Evolutionary conservation across 2,797 vertebrate species (phyloP), one percentile per base, ranked within the genome.

Genomic region (Parauchenoglanis punctatus): DNA sequence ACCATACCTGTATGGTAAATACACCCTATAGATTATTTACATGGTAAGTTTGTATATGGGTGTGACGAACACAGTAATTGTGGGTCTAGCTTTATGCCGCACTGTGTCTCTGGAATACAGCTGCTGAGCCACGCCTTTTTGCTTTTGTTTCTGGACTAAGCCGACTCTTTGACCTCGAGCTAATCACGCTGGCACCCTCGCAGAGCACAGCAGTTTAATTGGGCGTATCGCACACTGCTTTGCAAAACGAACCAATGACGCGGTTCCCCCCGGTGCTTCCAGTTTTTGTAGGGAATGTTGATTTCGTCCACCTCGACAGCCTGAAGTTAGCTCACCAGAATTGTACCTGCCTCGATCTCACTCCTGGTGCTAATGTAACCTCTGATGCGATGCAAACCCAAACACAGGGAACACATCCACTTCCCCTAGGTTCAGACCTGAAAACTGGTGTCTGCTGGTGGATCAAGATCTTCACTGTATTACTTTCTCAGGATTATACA

Each of bases 321-420:
- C 67, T 65, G 76, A 85, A 59, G 35, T 83, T 20, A 63, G 59
- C 70, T 80, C 59, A 7, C 91, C 90, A 78, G 63, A 76, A 70
- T 90, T 87, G 89, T 87, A 87, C 54, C 92, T 92, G 86, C 88
- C 89, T 90, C 87, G 31, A 92, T 92, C 93, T 91, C 46, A 10
- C 46, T 49, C 8, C 8, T 91, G 93, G 94, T 90, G 91, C 92
- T 92, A 90, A 87, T n/a, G 91, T 91, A 89, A 90, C 90, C 89
- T 91, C 87, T 88, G 90, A 92, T 91, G 90, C 85, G 88, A 85
- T 49, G 54, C 75, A 28, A 59, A 83, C 75, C 67, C 40, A 49
- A 59, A 67, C 81, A 72, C 89, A 63, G 86, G 75, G 72, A 87
- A 83, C 46, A 58, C 78, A n/a, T 15, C 15, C 65, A 73, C 15